Base-by-base conservation (phyloP, 2,113 vertebrate genomes). In the Nansenia antarctica region DNA sequence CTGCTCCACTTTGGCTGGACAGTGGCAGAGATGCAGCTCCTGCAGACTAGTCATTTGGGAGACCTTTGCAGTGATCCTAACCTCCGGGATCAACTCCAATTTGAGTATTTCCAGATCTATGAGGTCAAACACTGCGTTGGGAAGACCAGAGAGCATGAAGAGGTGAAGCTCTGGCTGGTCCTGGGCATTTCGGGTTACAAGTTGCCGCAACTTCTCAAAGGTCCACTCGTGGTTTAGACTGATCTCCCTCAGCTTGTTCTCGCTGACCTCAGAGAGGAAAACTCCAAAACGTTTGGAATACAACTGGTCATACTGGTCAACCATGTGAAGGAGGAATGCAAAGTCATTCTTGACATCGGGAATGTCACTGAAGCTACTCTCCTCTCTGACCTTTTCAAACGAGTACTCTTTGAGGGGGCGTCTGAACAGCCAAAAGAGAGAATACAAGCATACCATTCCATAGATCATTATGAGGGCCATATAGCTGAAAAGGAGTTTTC, bases 261-360 rank as follows among this genome's bases (percentile, higher is more conserved):
- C 97, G 29, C 97, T 98, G 29, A 98, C 97, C 87, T 98, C 97
- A 0, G 97, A 99, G 72, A 99, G 77, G 73, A 98, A 99, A 73
- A 99, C 94, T 0, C 95, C 96, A 1, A 99, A 99, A 2, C 97
- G 92, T 75, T 99, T 99, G 2, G 97, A 98, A 71, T 99, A 97
- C 27, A 98, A 89, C 72, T 98, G 94, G 82, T 99, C 97, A 0
- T 99, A 99, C 61, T 99, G 96, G 87, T 99, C 97, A 5, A 99
- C 96, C 96, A 99, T 99, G 83, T 99, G 96, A 61, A 99, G 88
- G 9, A 99, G 95, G 87, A 99, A 99, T 0, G 97, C 97, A 91
- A 99, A 99, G 72, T 99, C 97, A 0, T 98, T 99, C 80, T 98
- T 98, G 62, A 99, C 97, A 55, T 99, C 97, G 0, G 97, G 97